Base-by-base conservation (phyloP, 1,140 invertebrate genomes). In the Drosophila ficusphila region DNA sequence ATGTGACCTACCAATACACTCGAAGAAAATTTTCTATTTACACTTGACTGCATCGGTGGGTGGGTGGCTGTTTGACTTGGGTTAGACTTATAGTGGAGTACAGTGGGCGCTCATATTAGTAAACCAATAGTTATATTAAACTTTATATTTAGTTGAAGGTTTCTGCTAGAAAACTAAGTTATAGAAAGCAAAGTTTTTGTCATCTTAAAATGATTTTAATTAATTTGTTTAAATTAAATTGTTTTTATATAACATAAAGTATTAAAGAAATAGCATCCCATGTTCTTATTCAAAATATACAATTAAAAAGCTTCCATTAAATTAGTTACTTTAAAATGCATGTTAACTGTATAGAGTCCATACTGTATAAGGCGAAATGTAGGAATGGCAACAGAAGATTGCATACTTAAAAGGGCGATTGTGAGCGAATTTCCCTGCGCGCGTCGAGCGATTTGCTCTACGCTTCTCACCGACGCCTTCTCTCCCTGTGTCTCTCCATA, bases 1-100 rank as follows among this genome's bases (percentile, higher is more conserved):
- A 86, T 86, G 79, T 83, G 81, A 86, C 82, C 83, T 78, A 88
- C 83, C 83, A 82, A 88, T 89, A 88, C 82, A 88, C 83, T 88
- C 69, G 69, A 88, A 88, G 77, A 88, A 86, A 76, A 78, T 88
- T 89, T 79, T 76, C 77, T 88, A 78, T 88, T 88, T 88, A 88
- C 83, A 88, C 82, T 88, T 88, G 83, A 88, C 46, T 88, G 77
- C 83, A 88, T 67, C 47, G 39, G 31, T 47, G 49, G 34, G 48
- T 25, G 36, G 36, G 25, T 7, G n/a, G n/a, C n/a, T n/a, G 8
- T 11, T 44, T 27, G 44, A 44, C 49, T 41, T 51, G 42, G 33
- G 48, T 4, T 34, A 12, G 14, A 5, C 19, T 23, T 33, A 14
- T 9, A 46, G 23, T 46, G 14, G 7, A 21, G 4, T 18, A 53